Evolutionary conservation across 2,797 vertebrate species (phyloP).

Genomic region (Sardinella longiceps): DNA sequence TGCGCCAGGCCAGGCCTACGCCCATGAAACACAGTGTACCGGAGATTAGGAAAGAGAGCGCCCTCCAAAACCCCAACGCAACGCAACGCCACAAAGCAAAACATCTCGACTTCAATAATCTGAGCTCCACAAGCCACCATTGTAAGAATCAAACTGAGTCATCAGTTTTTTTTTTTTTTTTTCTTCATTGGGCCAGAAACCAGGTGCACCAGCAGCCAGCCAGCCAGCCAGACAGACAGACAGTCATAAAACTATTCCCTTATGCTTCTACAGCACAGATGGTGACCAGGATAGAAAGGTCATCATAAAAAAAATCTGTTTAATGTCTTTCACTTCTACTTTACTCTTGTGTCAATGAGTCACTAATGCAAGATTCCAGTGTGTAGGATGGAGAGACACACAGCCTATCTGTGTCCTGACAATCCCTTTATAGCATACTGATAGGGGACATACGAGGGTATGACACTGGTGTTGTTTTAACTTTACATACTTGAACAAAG

Average conservation of each 20-base stretch:
- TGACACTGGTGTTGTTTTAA: not conserved
- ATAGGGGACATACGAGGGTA: not conserved
- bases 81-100: not conserved
- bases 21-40: constrained; percentile 49
- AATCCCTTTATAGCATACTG: not conserved
- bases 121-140: not conserved
- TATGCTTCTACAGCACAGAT: constrained; percentile 7
- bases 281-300: not conserved
- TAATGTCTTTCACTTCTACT: not conserved
- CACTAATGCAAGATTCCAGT: not conserved
- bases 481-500: not conserved
- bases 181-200: not conserved
- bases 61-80: not conserved
- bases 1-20: constrained; percentile 28
- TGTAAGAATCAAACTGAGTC: not conserved
- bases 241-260: constrained; percentile 15
- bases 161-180: constrained; percentile 3
- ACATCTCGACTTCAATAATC: not conserved
- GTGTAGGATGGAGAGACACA: not conserved
- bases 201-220: not conserved
- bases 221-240: constrained; percentile 17
- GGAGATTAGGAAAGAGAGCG: not conserved
- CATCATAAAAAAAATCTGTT: not conserved
- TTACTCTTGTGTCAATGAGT: not conserved
- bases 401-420: not conserved